Conservation (phyloP, 2,888 invertebrate species). For the Ptychoptera contaminata region DNA sequence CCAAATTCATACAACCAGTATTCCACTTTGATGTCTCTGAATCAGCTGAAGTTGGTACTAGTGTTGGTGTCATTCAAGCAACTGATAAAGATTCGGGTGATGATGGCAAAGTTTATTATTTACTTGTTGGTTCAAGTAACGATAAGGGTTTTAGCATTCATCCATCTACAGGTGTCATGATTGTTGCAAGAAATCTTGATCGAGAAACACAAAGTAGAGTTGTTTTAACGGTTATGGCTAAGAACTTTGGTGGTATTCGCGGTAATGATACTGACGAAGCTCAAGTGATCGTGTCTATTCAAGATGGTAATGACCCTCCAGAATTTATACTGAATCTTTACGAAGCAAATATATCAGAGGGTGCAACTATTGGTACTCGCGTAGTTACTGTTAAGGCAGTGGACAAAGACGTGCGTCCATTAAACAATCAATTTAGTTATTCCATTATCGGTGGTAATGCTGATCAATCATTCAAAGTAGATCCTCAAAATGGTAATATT, state of each 20-base stretch:
- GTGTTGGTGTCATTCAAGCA: slow-evolving; percentile 73
- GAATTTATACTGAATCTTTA: slow-evolving; percentile 71
- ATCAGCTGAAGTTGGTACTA: slow-evolving; percentile 70
- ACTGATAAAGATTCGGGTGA: slow-evolving; percentile 79
- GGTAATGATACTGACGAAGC: slow-evolving; percentile 94
- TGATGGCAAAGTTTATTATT: slow-evolving; percentile 76
- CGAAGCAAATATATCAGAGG: slow-evolving; percentile 68
- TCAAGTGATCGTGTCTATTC: slow-evolving; percentile 81
- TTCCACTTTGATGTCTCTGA: slow-evolving; percentile 89
- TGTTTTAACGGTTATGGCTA: slow-evolving; percentile 81
- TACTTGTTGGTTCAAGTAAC: slow-evolving; percentile 87
- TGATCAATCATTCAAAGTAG: slow-evolving; percentile 73
- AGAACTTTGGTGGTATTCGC: slow-evolving; percentile 83
- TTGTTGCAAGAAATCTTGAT: slow-evolving; percentile 66
- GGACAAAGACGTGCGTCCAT: slow-evolving; percentile 80
- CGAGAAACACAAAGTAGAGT: slow-evolving; percentile 80
- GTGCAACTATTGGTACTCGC: slow-evolving; percentile 53
- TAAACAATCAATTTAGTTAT: slow-evolving; percentile 84
- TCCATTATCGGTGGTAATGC: slow-evolving; percentile 73
- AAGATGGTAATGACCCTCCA: slow-evolving; percentile 93
- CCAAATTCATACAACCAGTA: slow-evolving; percentile 73
- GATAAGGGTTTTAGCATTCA: slow-evolving; percentile 80
- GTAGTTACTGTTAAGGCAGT: slow-evolving; percentile 67
- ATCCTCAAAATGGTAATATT: slow-evolving; percentile 71
- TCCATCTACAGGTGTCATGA: slow-evolving; percentile 66